A percentile compares a stretch with the other conserved stretches of the same genome.
These are phyloP conservation scores for Oenanthe oenanthe DNA, from an alignment of 2,113 vertebrate species.

Conservation along the genomic window DNA sequence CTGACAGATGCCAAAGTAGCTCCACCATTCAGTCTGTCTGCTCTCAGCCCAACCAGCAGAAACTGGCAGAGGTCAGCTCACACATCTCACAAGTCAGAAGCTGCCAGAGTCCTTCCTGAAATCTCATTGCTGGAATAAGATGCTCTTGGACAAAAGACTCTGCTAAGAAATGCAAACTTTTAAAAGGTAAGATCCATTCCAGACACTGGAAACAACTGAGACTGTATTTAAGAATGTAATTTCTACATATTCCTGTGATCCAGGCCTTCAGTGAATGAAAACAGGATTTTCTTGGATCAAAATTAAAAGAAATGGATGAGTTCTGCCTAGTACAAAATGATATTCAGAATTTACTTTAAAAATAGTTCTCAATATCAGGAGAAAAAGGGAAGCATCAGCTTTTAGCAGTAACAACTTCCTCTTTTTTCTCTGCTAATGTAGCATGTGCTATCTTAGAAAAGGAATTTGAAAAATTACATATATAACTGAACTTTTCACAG, in stretches of 20 bases:
- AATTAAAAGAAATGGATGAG: neutral
- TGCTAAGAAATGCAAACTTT: neutral
- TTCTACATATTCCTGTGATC: neutral
- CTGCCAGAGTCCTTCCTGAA: neutral
- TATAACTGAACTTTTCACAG: neutral
- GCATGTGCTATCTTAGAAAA: neutral
- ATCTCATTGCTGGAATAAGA: neutral
- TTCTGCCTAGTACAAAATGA: neutral
- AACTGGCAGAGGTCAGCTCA: neutral
- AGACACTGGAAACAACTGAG: neutral
- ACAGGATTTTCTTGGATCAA: neutral
- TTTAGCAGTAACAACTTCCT: neutral
- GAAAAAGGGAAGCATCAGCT: neutral
- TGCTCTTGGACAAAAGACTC: neutral
- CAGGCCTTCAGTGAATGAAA: neutral
- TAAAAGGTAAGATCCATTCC: neutral
- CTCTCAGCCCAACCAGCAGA: neutral
- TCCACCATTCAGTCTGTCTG: neutral
- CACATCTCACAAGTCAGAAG: neutral
- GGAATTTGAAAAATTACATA: neutral
- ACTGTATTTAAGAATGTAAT: neutral
- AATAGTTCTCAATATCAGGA: neutral
- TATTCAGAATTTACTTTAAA: neutral
- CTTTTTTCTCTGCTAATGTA: neutral
- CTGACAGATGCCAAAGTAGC: neutral